Conservation (phyloP, 2,797 vertebrate species). For the Glossophaga mutica region DNA sequence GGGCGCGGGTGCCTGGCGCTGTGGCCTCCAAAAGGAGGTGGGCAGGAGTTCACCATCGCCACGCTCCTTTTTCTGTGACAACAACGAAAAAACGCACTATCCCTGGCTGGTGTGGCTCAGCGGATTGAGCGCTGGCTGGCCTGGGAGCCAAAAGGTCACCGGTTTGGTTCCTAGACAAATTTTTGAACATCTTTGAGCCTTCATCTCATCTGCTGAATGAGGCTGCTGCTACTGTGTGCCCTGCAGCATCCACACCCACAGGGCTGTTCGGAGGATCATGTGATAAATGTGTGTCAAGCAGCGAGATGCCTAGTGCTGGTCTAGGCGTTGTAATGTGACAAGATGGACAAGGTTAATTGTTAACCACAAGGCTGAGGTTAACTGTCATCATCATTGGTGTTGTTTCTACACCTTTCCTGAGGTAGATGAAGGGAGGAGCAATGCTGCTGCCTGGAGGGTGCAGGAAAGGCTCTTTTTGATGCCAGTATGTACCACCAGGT, state of each 20-base stretch:
- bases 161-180: too few species aligned
- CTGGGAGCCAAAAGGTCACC: too few species aligned
- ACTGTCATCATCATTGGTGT: not conserved
- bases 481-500: constrained; percentile 23
- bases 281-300: constrained; percentile 38
- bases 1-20: not conserved
- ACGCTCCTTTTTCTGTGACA: not conserved
- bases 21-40: not conserved
- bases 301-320: not conserved
- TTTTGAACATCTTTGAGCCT: not conserved
- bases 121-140: too few species aligned
- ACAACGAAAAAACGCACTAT: not conserved
- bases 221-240: not conserved
- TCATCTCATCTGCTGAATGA: not conserved
- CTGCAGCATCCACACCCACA: not conserved
- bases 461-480: not conserved
- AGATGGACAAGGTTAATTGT: not conserved
- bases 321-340: not conserved
- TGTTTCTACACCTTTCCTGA: not conserved
- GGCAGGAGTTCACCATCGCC: not conserved
- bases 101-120: too few species aligned
- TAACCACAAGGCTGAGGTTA: not conserved
- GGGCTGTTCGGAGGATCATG: not conserved
- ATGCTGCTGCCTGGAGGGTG: not conserved
- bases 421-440: not conserved